Conservation (phyloP, 2,888 invertebrate genomes). For the Acrobasis repandana region DNA sequence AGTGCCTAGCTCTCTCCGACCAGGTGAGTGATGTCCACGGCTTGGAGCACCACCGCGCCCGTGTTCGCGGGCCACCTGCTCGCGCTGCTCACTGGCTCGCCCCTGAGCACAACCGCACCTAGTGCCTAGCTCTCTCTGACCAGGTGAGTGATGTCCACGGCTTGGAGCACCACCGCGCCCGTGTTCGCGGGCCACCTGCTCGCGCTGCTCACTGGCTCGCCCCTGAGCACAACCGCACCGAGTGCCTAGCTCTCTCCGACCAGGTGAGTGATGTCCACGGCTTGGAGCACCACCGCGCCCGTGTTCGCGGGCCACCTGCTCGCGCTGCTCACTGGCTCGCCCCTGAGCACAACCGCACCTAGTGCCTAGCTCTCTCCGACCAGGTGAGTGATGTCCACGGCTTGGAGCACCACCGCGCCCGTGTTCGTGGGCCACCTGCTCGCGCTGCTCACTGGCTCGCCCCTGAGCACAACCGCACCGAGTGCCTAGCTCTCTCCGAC, state of each 20-base stretch:
- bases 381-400: conserved; percentile 41
- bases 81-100: conserved; percentile 84
- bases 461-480: conserved; percentile 44
- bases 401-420: conserved; percentile 74
- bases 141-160: conserved; percentile 41
- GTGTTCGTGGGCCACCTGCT: conserved; percentile 84
- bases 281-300: conserved; percentile 74
- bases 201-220: conserved; percentile 84
- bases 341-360: conserved; percentile 44
- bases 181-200: conserved; percentile 84
- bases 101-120: conserved; percentile 44
- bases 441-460: conserved; percentile 84
- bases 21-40: conserved; percentile 41
- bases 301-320: conserved; percentile 84
- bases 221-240: conserved; percentile 44
- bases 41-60: conserved; percentile 74
- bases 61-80: conserved; percentile 84
- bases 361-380: conserved; percentile 41
- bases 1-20: conserved; percentile 41
- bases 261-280: conserved; percentile 41
- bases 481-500: conserved; percentile 41
- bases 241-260: conserved; percentile 41
- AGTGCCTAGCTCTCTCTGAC: conserved; percentile 41
- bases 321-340: conserved; percentile 84
- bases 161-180: conserved; percentile 74